These are phyloP conservation scores for Drosophila athabasca DNA, from an alignment of 1,140 invertebrate species.

Conservation along the genomic window DNA sequence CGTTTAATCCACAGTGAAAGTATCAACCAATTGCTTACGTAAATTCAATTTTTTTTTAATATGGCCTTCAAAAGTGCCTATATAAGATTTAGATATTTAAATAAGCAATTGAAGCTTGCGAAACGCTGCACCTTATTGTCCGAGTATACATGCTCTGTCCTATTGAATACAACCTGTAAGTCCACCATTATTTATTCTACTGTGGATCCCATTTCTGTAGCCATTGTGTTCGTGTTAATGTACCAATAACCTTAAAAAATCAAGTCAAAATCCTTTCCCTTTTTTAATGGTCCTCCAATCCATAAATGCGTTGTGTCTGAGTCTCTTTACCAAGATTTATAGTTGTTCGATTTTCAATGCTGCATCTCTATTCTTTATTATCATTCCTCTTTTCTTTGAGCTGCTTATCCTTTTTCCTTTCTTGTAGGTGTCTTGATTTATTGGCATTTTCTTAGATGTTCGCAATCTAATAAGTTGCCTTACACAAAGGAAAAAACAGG, in stretches of 20 bases:
- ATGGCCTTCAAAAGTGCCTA: no score
- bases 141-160: no score
- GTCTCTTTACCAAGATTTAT: conserved; percentile 19
- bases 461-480: not conserved
- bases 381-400: not conserved
- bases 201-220: not conserved
- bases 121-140: no score
- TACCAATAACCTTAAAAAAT: not conserved
- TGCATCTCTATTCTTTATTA: conserved; percentile 2
- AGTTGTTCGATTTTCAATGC: conserved; percentile 24
- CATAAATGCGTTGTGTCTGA: not conserved
- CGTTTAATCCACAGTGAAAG: conserved; percentile 44
- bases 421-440: conserved; percentile 24
- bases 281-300: conserved; percentile 3
- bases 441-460: conserved; percentile 8
- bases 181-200: not conserved
- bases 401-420: conserved; percentile 18
- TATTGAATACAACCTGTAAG: not conserved
- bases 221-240: not conserved
- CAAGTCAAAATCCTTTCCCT: conserved; percentile 10
- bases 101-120: no score
- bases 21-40: not conserved
- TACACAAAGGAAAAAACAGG: not conserved
- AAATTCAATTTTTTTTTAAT: no score
- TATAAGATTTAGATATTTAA: no score